A percentile compares a stretch with the other conserved stretches of the same genome.
phyloP scores from a whole-genome alignment of 2,113 vertebrate genomes.

The Forbesichthys agassizii region DNA sequence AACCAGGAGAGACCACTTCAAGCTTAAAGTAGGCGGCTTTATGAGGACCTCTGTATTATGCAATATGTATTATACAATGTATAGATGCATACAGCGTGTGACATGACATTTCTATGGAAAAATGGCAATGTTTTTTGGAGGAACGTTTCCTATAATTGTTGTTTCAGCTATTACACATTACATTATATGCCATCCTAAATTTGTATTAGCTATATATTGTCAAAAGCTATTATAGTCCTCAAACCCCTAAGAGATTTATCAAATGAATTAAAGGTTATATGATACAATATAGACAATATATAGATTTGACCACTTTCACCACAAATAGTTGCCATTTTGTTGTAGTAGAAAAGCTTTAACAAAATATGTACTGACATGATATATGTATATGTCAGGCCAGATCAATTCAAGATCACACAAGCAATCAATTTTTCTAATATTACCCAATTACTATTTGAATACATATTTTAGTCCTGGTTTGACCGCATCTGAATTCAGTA shows the following conservation, averaged over 20 bases:
- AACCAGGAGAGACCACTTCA: too few relatives aligned
- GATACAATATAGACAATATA: slow-evolving; percentile 20
- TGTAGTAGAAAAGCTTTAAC: background rate
- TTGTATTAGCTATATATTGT: too few relatives aligned
- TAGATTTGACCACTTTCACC: background rate
- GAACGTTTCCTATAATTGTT: too few relatives aligned
- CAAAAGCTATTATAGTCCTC: background rate
- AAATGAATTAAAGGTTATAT: slow-evolving; percentile 20
- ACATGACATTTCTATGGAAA: too few relatives aligned
- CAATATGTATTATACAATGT: too few relatives aligned
- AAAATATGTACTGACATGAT: background rate
- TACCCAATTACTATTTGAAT: slow-evolving; percentile 10
- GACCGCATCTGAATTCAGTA: background rate
- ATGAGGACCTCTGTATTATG: too few relatives aligned
- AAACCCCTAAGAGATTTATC: background rate
- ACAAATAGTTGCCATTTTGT: slow-evolving; percentile 13
- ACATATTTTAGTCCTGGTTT: slow-evolving; percentile 35
- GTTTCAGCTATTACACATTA: too few relatives aligned
- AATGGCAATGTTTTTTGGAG: too few relatives aligned
- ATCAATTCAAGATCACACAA: slow-evolving; percentile 1
- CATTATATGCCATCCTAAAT: too few relatives aligned
- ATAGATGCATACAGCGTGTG: too few relatives aligned
- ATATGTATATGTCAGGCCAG: background rate
- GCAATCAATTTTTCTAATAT: background rate
- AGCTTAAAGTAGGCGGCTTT: too few relatives aligned